Evolutionary conservation across 1,140 invertebrate species (phyloP).

Genomic region (Drosophila ficusphila): DNA sequence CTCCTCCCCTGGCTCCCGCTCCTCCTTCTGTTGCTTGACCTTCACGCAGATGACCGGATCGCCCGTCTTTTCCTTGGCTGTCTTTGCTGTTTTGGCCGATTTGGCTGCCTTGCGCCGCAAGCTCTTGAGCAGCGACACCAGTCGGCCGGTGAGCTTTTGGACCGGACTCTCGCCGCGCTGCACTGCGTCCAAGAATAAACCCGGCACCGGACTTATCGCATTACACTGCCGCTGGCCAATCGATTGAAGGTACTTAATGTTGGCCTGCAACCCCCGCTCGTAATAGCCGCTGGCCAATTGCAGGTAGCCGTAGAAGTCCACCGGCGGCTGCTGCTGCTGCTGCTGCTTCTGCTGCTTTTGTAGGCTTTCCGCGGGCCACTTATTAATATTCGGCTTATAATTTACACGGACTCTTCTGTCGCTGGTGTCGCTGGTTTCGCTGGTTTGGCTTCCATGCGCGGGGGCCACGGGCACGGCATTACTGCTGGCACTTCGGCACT

Average conservation of each 20-base stretch:
- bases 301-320: slow-evolving; percentile 64
- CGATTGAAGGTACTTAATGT: slow-evolving; percentile 78
- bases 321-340: slow-evolving; percentile 14
- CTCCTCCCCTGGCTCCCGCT: neutral
- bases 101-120: slow-evolving; percentile 33
- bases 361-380: slow-evolving; percentile 48
- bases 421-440: slow-evolving; percentile 32
- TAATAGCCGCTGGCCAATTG: slow-evolving; percentile 78
- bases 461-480: slow-evolving; percentile 7
- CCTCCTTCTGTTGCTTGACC: neutral
- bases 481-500: neutral
- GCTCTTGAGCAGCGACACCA: slow-evolving; percentile 44
- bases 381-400: slow-evolving; percentile 74
- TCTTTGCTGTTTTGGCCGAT: too few relatives aligned
- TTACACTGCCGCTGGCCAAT: slow-evolving; percentile 57
- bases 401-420: slow-evolving; percentile 8
- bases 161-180: slow-evolving; percentile 5
- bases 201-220: slow-evolving; percentile 28
- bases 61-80: neutral
- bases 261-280: slow-evolving; percentile 64
- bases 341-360: slow-evolving; percentile 19
- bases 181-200: slow-evolving; percentile 13
- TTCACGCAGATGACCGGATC: slow-evolving; percentile 7
- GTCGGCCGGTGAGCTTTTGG: slow-evolving; percentile 11
- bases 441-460: slow-evolving; percentile 24